Evolutionary conservation across 2,113 vertebrate species (phyloP), one percentile per base, ranked within the genome.

Genomic region (Eubucco bourcierii): DNA sequence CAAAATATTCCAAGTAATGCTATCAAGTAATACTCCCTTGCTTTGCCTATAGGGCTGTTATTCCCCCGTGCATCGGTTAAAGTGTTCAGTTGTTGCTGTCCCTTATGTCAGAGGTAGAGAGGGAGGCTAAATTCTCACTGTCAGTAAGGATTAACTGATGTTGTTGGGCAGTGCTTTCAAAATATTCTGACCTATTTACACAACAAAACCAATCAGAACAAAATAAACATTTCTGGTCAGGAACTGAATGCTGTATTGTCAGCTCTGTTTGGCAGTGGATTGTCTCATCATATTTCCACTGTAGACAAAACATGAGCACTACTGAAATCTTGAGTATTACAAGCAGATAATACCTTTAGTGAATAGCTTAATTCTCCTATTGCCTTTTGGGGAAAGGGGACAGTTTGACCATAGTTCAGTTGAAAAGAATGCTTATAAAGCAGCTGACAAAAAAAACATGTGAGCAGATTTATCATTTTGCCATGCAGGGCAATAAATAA

Each of bases 171-270:
- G 44, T 19, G 82, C 68, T 90, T 91, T 91, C 68, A 74, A 91
- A 91, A 84, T 91, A 83, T 80, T 92, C 65, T 85, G 87, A 80
- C 89, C 91, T 94, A 75, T 94, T 94, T 93, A 83, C 73, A 75
- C 80, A 87, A 93, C 65, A 87, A 46, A 89, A 93, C 61, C 33
- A 37, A n/a, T 90, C 37, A 67, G 84, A 80, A 71, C 41, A 87
- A 84, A 85, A 89, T 83, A 92, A 94, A 77, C 39, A 23, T 29
- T 50, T 92, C 53, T 80, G 72, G 80, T 90, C 81, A 64, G 52
- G 0, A 3, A 18, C 85, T 92, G 81, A 90, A 37, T 65, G 79
- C 60, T 61, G 63, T 75, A 15, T 87, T 90, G 72, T 50, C 80
- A 76, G n/a, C 80, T 74, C 4, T 37, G 6, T 83, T 87, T 85